phyloP scores from a whole-genome alignment of 1,140 invertebrate species.

The Coptotermes formosanus region DNA sequence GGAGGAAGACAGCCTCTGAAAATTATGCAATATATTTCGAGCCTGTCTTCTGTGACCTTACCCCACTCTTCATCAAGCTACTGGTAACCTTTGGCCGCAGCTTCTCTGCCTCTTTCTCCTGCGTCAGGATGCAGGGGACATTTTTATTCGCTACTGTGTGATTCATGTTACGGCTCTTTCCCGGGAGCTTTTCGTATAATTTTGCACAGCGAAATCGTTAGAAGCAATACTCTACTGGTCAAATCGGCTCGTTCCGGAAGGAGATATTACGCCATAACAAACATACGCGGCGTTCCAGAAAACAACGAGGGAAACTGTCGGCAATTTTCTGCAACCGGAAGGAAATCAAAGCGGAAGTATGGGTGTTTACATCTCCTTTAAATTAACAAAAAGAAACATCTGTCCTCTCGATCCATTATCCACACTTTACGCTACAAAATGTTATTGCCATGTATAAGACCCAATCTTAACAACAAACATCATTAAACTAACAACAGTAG shows the following conservation, averaged over 20 bases:
- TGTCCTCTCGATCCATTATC: too few relatives aligned
- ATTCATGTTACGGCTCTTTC: background rate
- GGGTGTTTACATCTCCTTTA: too few relatives aligned
- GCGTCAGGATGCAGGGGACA: background rate
- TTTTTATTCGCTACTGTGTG: constrained; percentile 7
- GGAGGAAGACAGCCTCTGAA: background rate
- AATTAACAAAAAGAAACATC: too few relatives aligned
- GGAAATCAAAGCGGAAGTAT: too few relatives aligned
- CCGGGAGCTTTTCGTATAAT: background rate
- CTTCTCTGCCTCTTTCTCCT: background rate
- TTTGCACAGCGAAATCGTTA: background rate
- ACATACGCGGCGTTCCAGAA: background rate
- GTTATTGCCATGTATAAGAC: too few relatives aligned
- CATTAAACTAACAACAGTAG: too few relatives aligned
- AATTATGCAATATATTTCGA: constrained; percentile 11
- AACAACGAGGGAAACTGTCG: background rate
- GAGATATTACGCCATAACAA: background rate
- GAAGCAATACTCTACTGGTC: background rate
- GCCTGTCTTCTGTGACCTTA: background rate
- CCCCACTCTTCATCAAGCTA: background rate
- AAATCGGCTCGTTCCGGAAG: background rate
- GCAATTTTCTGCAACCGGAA: too few relatives aligned
- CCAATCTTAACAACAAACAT: too few relatives aligned
- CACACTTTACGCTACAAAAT: too few relatives aligned
- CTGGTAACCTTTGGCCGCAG: background rate